phyloP scores from a whole-genome alignment of 2,888 invertebrate species.

The Drosophila suboccidentalis region DNA sequence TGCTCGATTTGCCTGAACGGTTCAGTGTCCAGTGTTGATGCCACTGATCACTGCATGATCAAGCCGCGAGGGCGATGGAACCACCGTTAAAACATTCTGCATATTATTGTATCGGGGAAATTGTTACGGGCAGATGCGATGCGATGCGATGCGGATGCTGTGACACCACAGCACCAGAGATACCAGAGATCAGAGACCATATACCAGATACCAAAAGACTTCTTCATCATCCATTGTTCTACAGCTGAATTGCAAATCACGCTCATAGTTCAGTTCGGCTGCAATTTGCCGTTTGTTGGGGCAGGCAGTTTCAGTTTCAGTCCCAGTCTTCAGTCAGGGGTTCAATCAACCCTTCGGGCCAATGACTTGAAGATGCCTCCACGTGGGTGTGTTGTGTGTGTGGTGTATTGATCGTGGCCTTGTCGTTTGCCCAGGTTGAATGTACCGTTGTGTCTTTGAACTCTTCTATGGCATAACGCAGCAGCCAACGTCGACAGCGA shows the following conservation, averaged over 20 bases:
- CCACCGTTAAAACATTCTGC: constrained; percentile 74
- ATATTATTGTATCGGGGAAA: constrained; percentile 73
- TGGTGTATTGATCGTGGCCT: constrained; percentile 65
- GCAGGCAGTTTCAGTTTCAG: constrained; percentile 60
- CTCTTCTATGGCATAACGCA: constrained; percentile 74
- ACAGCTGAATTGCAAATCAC: constrained; percentile 76
- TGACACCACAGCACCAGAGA: constrained; percentile 8
- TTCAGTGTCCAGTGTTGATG: constrained; percentile 65
- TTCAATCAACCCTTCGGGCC: constrained; percentile 72
- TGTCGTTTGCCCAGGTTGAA: constrained; percentile 73
- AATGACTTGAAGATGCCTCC: constrained; percentile 61
- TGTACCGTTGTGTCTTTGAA: constrained; percentile 79
- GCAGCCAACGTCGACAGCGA: constrained; percentile 14
- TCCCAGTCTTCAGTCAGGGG: constrained; percentile 31
- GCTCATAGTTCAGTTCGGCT: constrained; percentile 67
- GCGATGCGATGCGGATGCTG: constrained; percentile 58
- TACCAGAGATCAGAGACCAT: constrained; percentile 12
- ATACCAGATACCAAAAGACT: constrained; percentile 6
- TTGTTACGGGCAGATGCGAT: constrained; percentile 63
- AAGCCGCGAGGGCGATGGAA: constrained; percentile 54
- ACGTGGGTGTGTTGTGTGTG: constrained; percentile 65
- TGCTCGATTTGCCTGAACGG: constrained; percentile 64
- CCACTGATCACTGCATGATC: no score
- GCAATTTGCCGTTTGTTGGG: constrained; percentile 79
- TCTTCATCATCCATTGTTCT: constrained; percentile 68